Base-by-base conservation (phyloP, 2,888 invertebrate genomes). In the Sarcophaga caerulescens region DNA sequence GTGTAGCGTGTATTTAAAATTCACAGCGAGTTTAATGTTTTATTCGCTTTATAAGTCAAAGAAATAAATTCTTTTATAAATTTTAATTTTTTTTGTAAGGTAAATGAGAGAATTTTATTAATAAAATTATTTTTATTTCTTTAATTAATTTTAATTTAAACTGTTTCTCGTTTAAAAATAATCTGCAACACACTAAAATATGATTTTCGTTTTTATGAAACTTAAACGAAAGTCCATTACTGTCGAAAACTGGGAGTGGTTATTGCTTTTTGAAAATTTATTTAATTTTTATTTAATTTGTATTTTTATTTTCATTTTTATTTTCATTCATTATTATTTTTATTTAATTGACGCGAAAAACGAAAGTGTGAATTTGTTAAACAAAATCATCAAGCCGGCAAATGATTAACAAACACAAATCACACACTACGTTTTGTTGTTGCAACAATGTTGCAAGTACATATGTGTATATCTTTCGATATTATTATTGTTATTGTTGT, bases 351-450 rank as follows among this genome's bases (percentile, higher is more conserved):
- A 85, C 65, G 66, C 12, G 45, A 79, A 86, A 86, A 84, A 81
- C 78, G 80, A 86, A 86, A 84, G 84, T 84, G 84, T 75, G 75
- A 78, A 81, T 78, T 84, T 84, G 80, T 73, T 83, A 70, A 81
- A 12, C 3, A 47, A 52, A 52, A 52, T 14, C 52, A 52, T 63
- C 59, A 12, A 66, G 62, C 19, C 57, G 79, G 23, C 44, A 73
- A 76, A 52, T 19, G 63, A 25, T n/a, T 59, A 60, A 62, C 19
- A 45, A 21, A 74, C n/a, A 52, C 44, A 70, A 35, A 63, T 69
- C 65, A 81, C 73, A 63, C 17, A 4, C 12, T 14, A 17, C 4
- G 17, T 52, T 14, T 35, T 52, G 17, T 52, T 52, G 52, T 63
- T 74, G 59, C 63, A 69, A 63, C 45, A 74, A 69, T 60, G 74